These are phyloP conservation scores for Platycheirus rosarum DNA, from an alignment of 2,888 invertebrate species.

Conservation along the genomic window DNA sequence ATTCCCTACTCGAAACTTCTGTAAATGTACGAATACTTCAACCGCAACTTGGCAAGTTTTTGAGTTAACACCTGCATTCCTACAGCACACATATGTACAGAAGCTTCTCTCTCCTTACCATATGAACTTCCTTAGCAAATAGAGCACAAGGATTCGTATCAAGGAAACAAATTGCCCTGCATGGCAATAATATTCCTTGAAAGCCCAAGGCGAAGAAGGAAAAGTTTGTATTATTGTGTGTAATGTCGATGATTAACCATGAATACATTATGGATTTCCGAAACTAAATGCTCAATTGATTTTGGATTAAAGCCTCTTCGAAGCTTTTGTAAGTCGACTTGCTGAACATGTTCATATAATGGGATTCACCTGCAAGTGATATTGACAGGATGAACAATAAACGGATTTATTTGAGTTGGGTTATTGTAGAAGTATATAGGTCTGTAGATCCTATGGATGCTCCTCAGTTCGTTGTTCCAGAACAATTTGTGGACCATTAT, in stretches of 20 bases:
- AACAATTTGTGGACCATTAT: conserved; percentile 27
- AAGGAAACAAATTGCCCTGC: not conserved
- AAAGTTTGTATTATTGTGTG: conserved; percentile 15
- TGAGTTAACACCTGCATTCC: not conserved
- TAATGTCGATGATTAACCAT: conserved; percentile 29
- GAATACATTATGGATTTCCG: conserved; percentile 26
- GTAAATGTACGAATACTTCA: not conserved
- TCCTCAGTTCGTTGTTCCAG: conserved; percentile 5
- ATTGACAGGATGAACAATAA: conserved; percentile 32
- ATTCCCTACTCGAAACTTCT: not conserved
- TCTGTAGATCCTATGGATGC: not conserved
- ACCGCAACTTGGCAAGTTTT: not conserved
- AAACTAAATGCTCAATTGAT: conserved; percentile 36
- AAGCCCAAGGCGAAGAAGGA: conserved; percentile 1
- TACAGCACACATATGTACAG: too few species aligned
- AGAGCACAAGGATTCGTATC: not conserved
- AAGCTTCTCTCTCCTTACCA: not conserved
- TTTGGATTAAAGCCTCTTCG: conserved; percentile 16
- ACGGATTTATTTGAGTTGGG: conserved; percentile 39
- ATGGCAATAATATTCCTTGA: not conserved
- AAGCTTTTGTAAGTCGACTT: conserved; percentile 22
- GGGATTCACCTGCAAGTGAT: conserved; percentile 24
- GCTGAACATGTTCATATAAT: conserved; percentile 32
- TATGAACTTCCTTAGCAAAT: not conserved
- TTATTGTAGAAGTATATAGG: conserved; percentile 11